Evolutionary conservation across 2,888 invertebrate genomes (phyloP).

Genomic region (Pachliopta kotzebuea): DNA sequence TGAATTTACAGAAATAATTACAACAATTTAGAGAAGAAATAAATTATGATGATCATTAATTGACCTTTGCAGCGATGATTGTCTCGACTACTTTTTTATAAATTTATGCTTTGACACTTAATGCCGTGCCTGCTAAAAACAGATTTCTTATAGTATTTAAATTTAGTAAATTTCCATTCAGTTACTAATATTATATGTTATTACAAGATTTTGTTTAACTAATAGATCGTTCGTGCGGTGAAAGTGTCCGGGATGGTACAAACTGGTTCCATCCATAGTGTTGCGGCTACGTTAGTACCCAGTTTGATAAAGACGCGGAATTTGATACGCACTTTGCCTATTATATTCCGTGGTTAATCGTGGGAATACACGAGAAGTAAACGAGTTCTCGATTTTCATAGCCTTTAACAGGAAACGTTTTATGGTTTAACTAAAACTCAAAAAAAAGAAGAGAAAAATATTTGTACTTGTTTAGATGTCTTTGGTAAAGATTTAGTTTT

Average conservation of each 20-base stretch:
- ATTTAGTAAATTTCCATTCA: neutral
- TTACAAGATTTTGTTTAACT: constrained; percentile 32
- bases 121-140: no score
- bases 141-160: no score
- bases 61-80: no score
- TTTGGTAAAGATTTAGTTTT: no score
- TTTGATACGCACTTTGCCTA: constrained; percentile 31
- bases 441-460: no score
- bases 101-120: no score
- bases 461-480: no score
- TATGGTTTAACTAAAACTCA: constrained; percentile 6
- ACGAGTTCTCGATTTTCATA: constrained; percentile 26
- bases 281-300: constrained; percentile 22
- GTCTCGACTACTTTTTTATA: no score
- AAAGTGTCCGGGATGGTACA: constrained; percentile 45
- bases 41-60: no score
- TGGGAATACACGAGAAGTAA: constrained; percentile 25
- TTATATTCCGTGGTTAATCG: constrained; percentile 30
- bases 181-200: constrained; percentile 34
- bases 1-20: no score
- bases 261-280: constrained; percentile 38
- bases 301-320: constrained; percentile 29
- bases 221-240: constrained; percentile 41
- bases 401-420: constrained; percentile 13
- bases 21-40: no score